Evolutionary conservation across 2,797 vertebrate species (phyloP), one percentile per base, ranked within the genome.

Genomic region (Amblyraja radiata): DNA sequence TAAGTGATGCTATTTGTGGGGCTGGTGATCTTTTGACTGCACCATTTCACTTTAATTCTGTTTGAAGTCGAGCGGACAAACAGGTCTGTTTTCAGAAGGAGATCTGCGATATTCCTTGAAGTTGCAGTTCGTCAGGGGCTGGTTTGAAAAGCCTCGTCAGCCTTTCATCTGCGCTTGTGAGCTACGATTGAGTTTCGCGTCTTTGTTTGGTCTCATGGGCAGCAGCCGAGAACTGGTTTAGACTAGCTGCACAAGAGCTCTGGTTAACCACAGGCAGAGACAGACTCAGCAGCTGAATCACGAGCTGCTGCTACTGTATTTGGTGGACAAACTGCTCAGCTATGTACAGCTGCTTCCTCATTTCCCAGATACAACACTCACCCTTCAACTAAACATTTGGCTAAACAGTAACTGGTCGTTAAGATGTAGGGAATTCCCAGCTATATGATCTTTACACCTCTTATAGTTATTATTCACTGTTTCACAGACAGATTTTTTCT

Each of bases 141-240:
- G 28, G 58, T 65, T 65, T 86, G 58, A 61, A 63, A n/a, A 28
- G 46, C 46, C 46, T 46, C 46, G 58, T 65, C 54, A 86, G 11
- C 63, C 58, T 32, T 86, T 63, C 83, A 86, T 86, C 83, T 63
- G 28, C 61, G 83, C 58, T 61, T 86, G 83, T 61, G 83, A 86
- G 61, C 83, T 61, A 86, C 32, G 83, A 65, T 86, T 86, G 16
- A 65, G 83, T 86, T 65, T 58, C 83, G 63, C 83, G 65, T 86
- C 83, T 86, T 86, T 86, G 83, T 86, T 86, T 65, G 25, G 54
- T 5, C 58, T 63, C 83, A 63, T 65, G n/a, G 7, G 16, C 14
- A 65, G 83, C 83, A 86, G 83, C 83, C 28, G 61, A 14, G 83
- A 86, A 86, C 83, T 86, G 83, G 83, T 86, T 86, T 28, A 61